Conservation (phyloP, 2,113 vertebrate genomes). For the Neolamprologus brichardi region DNA sequence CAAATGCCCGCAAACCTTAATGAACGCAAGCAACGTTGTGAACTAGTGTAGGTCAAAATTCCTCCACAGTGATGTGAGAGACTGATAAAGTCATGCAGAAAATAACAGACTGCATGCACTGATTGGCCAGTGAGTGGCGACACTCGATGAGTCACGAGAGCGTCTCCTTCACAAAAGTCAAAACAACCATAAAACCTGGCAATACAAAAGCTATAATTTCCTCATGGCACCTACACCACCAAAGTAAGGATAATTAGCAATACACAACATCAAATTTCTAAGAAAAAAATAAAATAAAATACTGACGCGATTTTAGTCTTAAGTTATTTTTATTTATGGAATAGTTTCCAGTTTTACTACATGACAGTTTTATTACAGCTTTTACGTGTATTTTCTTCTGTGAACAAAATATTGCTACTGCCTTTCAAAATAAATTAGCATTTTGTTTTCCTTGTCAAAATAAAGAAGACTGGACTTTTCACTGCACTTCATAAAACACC, state of each 20-base stretch:
- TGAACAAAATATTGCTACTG: conserved; percentile 3
- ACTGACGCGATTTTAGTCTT: not conserved
- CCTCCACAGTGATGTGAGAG: not conserved
- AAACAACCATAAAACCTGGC: accelerated
- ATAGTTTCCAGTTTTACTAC: not conserved
- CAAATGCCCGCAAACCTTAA: not conserved
- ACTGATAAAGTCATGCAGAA: not conserved
- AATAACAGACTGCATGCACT: not conserved
- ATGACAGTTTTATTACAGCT: conserved; percentile 6
- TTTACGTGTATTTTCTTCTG: not conserved
- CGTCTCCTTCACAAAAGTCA: not conserved
- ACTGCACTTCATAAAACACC: not conserved
- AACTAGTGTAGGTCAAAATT: not conserved
- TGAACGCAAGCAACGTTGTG: accelerated
- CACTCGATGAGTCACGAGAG: not conserved
- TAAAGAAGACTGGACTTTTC: not conserved
- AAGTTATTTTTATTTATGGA: conserved; percentile 34
- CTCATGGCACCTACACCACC: not conserved
- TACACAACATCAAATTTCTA: not conserved
- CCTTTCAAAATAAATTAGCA: conserved; percentile 43
- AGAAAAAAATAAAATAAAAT: accelerated
- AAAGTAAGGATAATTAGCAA: not conserved
- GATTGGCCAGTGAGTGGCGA: not conserved
- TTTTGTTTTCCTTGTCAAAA: not conserved
- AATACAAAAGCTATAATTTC: not conserved